Percentiles rank a stretch among this genome's conserved stretches.
Conservation (phyloP, 2,113 vertebrate genomes). For the Neogobius melanostomus region DNA sequence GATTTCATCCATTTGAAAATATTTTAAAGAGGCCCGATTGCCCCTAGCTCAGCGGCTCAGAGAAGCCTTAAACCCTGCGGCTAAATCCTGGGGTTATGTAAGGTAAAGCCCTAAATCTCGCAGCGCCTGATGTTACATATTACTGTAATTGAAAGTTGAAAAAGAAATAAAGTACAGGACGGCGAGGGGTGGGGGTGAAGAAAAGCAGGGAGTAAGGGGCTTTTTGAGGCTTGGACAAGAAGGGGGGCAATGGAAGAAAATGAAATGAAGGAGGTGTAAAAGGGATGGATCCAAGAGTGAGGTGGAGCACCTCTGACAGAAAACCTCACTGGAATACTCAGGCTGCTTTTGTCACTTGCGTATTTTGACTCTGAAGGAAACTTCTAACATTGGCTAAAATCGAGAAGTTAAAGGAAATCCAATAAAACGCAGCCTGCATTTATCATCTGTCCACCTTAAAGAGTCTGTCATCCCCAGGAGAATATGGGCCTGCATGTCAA, state of each 20-base stretch:
- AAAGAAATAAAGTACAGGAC: constrained; percentile 37
- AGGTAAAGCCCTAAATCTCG: constrained; percentile 82
- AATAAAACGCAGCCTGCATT: constrained; percentile 49
- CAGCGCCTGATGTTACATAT: constrained; percentile 81
- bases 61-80: constrained; percentile 74
- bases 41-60: constrained; percentile 74
- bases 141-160: constrained; percentile 79
- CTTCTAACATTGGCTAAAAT: constrained; percentile 19
- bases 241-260: constrained; percentile 29
- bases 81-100: constrained; percentile 80
- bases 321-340: constrained; percentile 18
- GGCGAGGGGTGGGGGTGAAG: constrained; percentile 29
- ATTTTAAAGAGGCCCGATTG: constrained; percentile 75
- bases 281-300: constrained; percentile 47
- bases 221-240: constrained; percentile 26
- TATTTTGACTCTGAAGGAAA: constrained; percentile 23
- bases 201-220: constrained; percentile 21
- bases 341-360: constrained; percentile 6
- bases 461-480: constrained; percentile 30
- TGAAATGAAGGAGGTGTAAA: constrained; percentile 64
- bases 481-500: constrained; percentile 16
- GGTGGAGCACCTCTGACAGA: constrained; percentile 38
- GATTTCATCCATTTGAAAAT: constrained; percentile 75
- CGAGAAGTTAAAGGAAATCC: constrained; percentile 57
- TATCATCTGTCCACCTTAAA: constrained; percentile 48